phyloP scores from a whole-genome alignment of 92 coral and sea anemone genomes.

The Epizoanthus scotinus region DNA sequence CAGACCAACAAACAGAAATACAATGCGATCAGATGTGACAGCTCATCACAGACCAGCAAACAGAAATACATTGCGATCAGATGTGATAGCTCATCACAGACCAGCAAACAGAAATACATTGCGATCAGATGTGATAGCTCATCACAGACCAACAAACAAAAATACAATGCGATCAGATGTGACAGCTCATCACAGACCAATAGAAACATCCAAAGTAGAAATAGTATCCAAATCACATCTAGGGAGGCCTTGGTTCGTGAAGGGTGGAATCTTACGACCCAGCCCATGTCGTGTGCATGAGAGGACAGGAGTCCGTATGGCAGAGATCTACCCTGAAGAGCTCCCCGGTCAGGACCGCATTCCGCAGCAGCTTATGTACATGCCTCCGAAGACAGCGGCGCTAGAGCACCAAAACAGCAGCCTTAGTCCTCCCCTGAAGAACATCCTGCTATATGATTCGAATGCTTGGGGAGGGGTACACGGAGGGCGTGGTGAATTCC shows the following conservation, averaged over 20 bases:
- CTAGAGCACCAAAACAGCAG: neutral
- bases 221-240: no score
- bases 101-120: no score
- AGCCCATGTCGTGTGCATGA: neutral
- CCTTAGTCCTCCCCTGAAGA: neutral
- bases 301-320: constrained; percentile 23
- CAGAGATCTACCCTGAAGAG: constrained; percentile 19
- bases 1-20: no score
- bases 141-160: no score
- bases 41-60: no score
- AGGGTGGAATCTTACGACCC: neutral
- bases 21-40: no score
- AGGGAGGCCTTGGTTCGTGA: constrained; percentile 3
- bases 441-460: neutral
- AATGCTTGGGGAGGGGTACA: constrained; percentile 1
- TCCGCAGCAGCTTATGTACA: constrained; percentile 24
- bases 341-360: constrained; percentile 17
- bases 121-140: no score
- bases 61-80: no score
- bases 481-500: neutral
- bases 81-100: no score
- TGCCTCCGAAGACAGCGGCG: neutral
- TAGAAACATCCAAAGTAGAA: no score
- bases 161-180: no score
- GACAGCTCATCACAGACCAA: no score